Percentiles rank a stretch among this genome's conserved stretches.
Evolutionary conservation across 1,140 invertebrate species (phyloP).

Genomic region (Diorhabda elongata): DNA sequence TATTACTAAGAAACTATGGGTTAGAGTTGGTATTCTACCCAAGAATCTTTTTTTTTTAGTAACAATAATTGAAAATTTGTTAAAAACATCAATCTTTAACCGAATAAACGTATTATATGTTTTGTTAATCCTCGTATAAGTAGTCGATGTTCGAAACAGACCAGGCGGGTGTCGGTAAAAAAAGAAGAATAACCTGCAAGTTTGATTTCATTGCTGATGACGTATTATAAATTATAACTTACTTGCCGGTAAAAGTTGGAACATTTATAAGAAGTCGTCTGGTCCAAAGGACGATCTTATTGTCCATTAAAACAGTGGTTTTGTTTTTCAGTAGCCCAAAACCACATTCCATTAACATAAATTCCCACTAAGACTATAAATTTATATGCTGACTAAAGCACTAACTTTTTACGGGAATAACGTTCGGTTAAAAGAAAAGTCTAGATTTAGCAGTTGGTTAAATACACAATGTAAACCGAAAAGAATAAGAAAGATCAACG

Average conservation of each 20-base stretch:
- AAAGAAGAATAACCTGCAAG: constrained; percentile 23
- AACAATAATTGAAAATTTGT: no score
- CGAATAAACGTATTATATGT: no score
- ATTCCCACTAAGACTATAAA: constrained; percentile 40
- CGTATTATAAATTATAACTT: constrained; percentile 41
- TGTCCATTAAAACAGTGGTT: constrained; percentile 42
- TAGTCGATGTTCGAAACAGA: neutral
- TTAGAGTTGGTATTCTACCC: no score
- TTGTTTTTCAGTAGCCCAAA: constrained; percentile 39
- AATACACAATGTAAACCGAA: neutral
- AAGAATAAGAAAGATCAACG: neutral
- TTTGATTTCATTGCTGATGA: constrained; percentile 40
- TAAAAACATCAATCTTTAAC: no score
- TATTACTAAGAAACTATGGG: no score
- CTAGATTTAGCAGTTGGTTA: neutral
- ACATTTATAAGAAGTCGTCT: constrained; percentile 38
- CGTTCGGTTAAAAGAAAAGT: constrained; percentile 5
- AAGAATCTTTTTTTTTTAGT: no score
- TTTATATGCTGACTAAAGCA: constrained; percentile 27
- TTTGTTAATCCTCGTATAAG: no score
- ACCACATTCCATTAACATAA: constrained; percentile 41
- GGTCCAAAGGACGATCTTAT: constrained; percentile 42
- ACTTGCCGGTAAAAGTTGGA: constrained; percentile 32
- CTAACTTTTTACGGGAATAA: constrained; percentile 22
- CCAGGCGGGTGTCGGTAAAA: neutral